A percentile compares a stretch with the other conserved stretches of the same genome.
Conservation (phyloP, 2,113 vertebrate genomes). For the Spermophilus dauricus region DNA sequence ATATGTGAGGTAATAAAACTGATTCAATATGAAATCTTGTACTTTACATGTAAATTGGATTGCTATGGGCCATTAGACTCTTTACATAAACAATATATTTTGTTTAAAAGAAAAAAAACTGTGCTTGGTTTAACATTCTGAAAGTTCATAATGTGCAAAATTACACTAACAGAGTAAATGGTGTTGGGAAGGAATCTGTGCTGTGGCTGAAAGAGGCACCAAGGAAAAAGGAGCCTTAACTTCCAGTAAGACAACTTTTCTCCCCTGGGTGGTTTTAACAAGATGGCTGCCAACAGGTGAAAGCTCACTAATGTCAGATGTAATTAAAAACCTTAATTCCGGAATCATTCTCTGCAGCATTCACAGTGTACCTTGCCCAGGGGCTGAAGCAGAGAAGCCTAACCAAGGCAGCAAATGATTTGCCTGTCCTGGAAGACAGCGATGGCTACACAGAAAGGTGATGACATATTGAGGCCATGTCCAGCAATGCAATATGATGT, state of each 20-base stretch:
- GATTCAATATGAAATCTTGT: constrained; percentile 81
- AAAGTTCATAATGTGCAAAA: constrained; percentile 69
- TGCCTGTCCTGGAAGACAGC: constrained; percentile 1
- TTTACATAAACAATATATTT: constrained; percentile 84
- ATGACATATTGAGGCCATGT: constrained; percentile 42
- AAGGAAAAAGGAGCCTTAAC: neutral
- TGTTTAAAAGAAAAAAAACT: constrained; percentile 77
- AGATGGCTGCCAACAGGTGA: constrained; percentile 63
- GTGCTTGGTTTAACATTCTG: constrained; percentile 68
- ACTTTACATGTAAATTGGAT: constrained; percentile 86
- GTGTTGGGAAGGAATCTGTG: neutral
- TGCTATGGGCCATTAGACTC: constrained; percentile 83
- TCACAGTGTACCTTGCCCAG: neutral
- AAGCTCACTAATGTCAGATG: neutral
- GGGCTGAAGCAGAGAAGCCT: constrained; percentile 2
- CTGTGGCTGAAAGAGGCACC: neutral
- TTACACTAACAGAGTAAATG: constrained; percentile 56
- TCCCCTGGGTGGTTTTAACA: constrained; percentile 13
- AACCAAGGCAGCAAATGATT: constrained; percentile 20
- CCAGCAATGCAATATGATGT: constrained; percentile 62
- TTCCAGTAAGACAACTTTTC: neutral
- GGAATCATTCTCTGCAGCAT: neutral
- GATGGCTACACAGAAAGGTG: neutral
- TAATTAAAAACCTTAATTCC: constrained; percentile 60
- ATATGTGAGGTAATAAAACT: constrained; percentile 83